These are phyloP conservation scores for Erithacus rubecula DNA, from an alignment of 2,797 vertebrate genomes.

Conservation along the genomic window DNA sequence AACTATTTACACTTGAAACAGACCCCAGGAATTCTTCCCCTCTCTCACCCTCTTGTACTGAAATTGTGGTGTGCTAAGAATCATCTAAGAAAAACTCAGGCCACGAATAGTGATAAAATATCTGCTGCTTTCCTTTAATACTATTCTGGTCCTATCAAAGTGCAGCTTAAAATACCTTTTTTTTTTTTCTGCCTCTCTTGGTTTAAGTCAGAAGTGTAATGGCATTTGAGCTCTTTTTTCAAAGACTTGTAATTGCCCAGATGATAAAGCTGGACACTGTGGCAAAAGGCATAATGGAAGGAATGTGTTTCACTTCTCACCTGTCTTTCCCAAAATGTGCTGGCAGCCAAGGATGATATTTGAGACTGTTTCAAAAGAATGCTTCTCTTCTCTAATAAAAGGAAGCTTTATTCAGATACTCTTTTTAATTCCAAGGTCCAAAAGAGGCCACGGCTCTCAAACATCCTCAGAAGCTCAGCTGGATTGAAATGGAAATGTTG, in stretches of 20 bases:
- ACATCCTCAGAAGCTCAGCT: conserved; percentile 23
- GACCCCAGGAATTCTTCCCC: not conserved
- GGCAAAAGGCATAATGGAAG: conserved; percentile 46
- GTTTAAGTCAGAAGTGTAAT: not conserved
- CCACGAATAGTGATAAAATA: not conserved
- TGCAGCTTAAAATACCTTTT: not conserved
- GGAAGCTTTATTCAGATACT: conserved; percentile 55
- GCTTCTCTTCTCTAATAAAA: conserved; percentile 55
- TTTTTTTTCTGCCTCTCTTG: not conserved
- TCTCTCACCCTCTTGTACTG: not conserved
- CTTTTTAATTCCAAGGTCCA: conserved; percentile 35
- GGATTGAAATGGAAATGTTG: conserved; percentile 16
- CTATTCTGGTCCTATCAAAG: not conserved
- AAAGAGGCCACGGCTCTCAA: not conserved
- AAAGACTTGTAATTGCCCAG: not conserved
- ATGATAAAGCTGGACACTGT: conserved; percentile 19
- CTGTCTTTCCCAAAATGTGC: conserved; percentile 62
- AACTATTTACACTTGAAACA: not conserved
- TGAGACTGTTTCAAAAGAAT: conserved; percentile 68
- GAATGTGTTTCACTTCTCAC: conserved; percentile 67
- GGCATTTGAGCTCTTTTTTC: not conserved
- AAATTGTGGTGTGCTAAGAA: not conserved
- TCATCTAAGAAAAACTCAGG: not conserved
- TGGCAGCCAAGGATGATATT: conserved; percentile 60
- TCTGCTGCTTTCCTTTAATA: not conserved